Conservation (phyloP, 1,140 invertebrate genomes). For the Nasonia longicornis region DNA sequence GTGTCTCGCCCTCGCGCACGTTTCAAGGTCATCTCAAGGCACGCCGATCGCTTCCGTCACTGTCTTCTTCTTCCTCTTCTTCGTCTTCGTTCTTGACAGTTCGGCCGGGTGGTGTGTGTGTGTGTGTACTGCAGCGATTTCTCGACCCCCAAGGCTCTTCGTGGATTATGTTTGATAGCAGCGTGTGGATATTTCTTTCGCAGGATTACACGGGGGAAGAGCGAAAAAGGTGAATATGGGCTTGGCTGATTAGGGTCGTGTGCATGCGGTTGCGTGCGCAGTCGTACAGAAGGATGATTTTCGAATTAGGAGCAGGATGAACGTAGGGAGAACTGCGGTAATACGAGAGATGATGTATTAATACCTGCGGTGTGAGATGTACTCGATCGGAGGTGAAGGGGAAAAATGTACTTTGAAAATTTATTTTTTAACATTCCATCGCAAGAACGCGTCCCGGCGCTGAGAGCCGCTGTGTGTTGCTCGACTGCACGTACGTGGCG, state of each 20-base stretch:
- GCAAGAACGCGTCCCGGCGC: too few species aligned
- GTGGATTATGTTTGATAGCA: too few species aligned
- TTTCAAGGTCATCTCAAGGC: constrained; percentile 39
- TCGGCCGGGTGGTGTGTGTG: too few species aligned
- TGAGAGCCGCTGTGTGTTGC: background rate
- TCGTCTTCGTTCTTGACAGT: background rate
- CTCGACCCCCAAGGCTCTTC: too few species aligned
- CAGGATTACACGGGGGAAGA: background rate
- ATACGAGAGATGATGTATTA: too few species aligned
- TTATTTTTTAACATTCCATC: too few species aligned
- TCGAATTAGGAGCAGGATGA: background rate
- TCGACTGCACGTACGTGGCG: background rate
- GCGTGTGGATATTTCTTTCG: background rate
- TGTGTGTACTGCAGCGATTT: background rate
- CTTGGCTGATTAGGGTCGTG: too few species aligned
- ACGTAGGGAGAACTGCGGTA: background rate
- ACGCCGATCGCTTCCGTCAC: background rate
- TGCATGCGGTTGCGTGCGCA: too few species aligned
- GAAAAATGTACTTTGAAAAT: too few species aligned
- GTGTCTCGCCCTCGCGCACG: background rate
- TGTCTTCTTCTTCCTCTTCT: background rate
- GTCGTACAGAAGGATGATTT: background rate
- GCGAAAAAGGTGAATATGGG: background rate
- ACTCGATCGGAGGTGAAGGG: background rate
- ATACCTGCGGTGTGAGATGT: background rate